A percentile compares a stretch with the other conserved stretches of the same genome.
These are phyloP conservation scores for Calyptommatus sinebrachiatus DNA, from an alignment of 2,113 vertebrate species.

Conservation along the genomic window DNA sequence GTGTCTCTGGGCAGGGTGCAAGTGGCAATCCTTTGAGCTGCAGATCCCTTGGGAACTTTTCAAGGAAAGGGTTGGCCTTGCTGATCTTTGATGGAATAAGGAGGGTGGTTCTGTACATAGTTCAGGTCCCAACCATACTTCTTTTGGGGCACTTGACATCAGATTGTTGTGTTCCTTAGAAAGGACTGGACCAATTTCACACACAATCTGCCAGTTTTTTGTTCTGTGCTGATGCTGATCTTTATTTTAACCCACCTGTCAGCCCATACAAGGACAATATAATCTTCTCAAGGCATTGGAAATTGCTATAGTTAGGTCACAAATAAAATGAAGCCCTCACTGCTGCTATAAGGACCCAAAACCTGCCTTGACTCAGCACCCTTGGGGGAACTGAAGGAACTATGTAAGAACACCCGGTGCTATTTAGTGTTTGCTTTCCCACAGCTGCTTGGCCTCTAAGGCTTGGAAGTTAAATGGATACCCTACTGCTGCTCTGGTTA, in stretches of 20 bases:
- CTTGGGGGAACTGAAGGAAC: not conserved
- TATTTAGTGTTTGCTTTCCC: not conserved
- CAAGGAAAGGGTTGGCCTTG: not conserved
- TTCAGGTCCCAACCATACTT: not conserved
- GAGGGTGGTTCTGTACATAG: not conserved
- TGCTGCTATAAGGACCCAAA: not conserved
- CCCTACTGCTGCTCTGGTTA: constrained; percentile 8
- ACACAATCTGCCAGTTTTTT: not conserved
- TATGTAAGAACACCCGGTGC: constrained; percentile 11
- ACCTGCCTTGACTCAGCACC: constrained; percentile 17
- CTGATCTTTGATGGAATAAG: not conserved
- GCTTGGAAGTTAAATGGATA: not conserved
- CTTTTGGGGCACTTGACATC: not conserved
- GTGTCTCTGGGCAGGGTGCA: not conserved
- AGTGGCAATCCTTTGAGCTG: not conserved
- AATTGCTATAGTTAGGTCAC: not conserved
- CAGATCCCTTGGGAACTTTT: not conserved
- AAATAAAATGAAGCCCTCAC: not conserved
- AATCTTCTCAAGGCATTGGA: not conserved
- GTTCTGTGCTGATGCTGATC: not conserved
- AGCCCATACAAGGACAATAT: not conserved
- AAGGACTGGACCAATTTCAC: not conserved
- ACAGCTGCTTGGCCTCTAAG: not conserved
- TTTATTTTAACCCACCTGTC: not conserved
- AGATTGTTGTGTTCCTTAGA: not conserved